Evolutionary conservation across 2,888 invertebrate genomes (phyloP), one percentile per base, ranked within the genome.

Genomic region (Cremastinae sp.): DNA sequence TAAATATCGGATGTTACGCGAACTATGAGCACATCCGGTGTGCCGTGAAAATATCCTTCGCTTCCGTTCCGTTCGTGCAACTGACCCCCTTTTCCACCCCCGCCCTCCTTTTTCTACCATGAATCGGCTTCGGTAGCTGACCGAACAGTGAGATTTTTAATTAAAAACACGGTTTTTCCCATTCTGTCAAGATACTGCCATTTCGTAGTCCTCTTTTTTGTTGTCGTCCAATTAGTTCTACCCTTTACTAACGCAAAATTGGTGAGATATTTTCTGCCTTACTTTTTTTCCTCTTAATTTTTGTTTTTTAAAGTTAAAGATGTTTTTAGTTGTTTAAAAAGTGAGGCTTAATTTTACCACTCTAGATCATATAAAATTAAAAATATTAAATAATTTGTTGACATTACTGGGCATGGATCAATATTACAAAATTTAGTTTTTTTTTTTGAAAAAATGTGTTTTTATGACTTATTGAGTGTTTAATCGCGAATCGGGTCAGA

Each of bases 71-170:
- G n/a, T n/a, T n/a, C n/a, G 45, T 47, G 35, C 35, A 45, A 47
- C 37, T 68, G 14, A 49, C 20, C 12, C 71, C 35, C 39, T 10
- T 59, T 22, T 12, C 0, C 66, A 71, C 45, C 66, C 43, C 45
- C 56, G 14, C 51, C 41, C 72, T 39, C 53, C 8, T 74, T 59
- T 37, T 28, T 69, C 28, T 58, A 47, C n/a, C n/a, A 45, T 58
- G 39, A 56, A 68, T 37, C 53, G 14, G 43, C 43, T 35, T 62
- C 37, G 39, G 49, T 55, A 43, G 12, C 58, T 28, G 43, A 49
- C 49, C 65, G 69, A 43, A 65, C 58, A 37, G 51, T 55, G 74
- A 74, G 74, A 72, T 78, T 81, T 83, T 83, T 83, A 83, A 83
- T 83, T 83, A 82, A 83, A 83, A 83, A 76, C 76, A 58, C 41